phyloP scores from a whole-genome alignment of 2,888 invertebrate genomes.

The Nymphalis polychloros region DNA sequence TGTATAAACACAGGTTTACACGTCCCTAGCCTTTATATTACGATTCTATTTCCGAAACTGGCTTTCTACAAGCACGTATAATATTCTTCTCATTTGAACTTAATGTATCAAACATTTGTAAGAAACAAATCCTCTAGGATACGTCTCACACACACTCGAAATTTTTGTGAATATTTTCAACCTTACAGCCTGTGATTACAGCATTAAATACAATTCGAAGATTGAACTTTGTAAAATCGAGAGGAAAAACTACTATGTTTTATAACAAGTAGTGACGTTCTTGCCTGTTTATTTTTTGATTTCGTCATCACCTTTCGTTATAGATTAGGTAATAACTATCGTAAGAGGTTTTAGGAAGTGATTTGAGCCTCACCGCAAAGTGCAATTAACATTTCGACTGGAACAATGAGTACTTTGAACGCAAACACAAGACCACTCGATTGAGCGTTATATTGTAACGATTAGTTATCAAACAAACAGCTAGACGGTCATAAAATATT shows the following conservation, averaged over 20 bases:
- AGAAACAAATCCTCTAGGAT: no score
- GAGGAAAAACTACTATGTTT: neutral
- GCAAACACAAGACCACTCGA: conserved; percentile 24
- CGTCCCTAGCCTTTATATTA: no score
- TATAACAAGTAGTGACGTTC: neutral
- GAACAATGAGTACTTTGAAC: conserved; percentile 38
- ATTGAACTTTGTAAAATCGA: neutral
- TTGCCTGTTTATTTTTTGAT: neutral
- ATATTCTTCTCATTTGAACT: no score
- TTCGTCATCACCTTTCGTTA: neutral
- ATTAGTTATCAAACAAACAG: neutral
- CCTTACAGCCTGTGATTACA: no score
- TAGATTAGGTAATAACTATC: no score
- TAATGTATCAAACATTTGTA: no score
- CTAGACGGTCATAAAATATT: neutral
- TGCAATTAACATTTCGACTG: conserved; percentile 37
- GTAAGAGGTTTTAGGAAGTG: conserved; percentile 37
- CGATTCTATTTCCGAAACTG: no score
- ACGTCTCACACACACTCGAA: no score
- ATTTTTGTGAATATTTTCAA: no score
- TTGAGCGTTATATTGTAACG: conserved; percentile 11
- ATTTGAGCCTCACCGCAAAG: conserved; percentile 28
- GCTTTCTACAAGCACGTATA: no score
- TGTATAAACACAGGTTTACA: no score
- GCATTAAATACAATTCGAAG: neutral